Conservation (phyloP, 1,140 invertebrate species). For the Listronotus bonariensis region DNA sequence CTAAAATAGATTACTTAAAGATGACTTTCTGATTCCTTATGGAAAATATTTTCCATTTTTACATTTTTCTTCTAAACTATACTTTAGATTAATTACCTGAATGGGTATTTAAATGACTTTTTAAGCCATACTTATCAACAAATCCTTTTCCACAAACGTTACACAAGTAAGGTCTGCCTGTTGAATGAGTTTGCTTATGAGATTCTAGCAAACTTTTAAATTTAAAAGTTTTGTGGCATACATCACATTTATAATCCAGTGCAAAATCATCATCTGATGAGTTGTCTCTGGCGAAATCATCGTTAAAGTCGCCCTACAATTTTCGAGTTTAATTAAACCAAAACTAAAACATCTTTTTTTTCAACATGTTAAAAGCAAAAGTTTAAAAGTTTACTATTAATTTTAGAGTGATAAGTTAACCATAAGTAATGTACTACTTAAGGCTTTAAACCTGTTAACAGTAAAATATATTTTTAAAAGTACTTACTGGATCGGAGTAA, state of each 20-base stretch:
- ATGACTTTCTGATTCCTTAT: not conserved
- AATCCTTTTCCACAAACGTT: slow-evolving; percentile 74
- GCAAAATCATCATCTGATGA: slow-evolving; percentile 25
- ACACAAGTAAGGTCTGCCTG: slow-evolving; percentile 76
- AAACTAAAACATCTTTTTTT: too few species aligned
- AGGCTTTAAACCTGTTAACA: too few species aligned
- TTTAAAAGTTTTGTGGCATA: slow-evolving; percentile 44
- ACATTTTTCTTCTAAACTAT: too few species aligned
- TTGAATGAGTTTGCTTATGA: slow-evolving; percentile 74
- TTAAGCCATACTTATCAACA: slow-evolving; percentile 65
- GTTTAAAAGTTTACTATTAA: too few species aligned
- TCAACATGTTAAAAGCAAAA: too few species aligned
- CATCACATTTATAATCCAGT: slow-evolving; percentile 38
- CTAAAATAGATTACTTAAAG: slow-evolving; percentile 22
- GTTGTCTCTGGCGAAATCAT: slow-evolving; percentile 3
- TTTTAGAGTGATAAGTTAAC: too few species aligned
- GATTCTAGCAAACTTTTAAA: slow-evolving; percentile 40
- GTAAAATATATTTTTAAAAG: too few species aligned
- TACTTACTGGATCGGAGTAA: not conserved
- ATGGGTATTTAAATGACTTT: slow-evolving; percentile 62
- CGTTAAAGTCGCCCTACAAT: slow-evolving; percentile 7
- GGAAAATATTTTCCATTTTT: slow-evolving; percentile 21
- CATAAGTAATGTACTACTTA: too few species aligned
- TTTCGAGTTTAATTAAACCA: not conserved
- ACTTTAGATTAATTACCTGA: slow-evolving; percentile 31